A percentile compares a stretch with the other conserved stretches of the same genome.
These are phyloP conservation scores for Sardina pilchardus DNA, from an alignment of 2,113 vertebrate genomes.

Conservation along the genomic window DNA sequence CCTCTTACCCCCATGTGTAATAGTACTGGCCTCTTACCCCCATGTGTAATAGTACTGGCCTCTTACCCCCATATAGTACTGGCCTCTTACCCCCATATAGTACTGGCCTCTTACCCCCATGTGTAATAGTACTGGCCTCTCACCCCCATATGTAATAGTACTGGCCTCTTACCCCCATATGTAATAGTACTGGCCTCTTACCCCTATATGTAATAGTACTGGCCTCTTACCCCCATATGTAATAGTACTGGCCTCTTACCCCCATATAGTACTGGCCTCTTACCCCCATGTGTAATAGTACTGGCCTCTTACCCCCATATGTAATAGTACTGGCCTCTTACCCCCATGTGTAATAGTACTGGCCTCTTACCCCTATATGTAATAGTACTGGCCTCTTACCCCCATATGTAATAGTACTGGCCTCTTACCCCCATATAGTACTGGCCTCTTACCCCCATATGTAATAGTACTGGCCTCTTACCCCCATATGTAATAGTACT, in stretches of 20 bases:
- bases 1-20: constrained; percentile 87
- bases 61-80: constrained; percentile 87
- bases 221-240: constrained; percentile 84
- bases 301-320: constrained; percentile 78
- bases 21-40: constrained; percentile 76
- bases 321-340: constrained; percentile 77
- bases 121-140: constrained; percentile 75
- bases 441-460: constrained; percentile 78
- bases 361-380: constrained; percentile 84
- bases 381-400: constrained; percentile 76
- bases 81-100: too few species aligned
- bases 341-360: constrained; percentile 89
- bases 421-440: constrained; percentile 83
- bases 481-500: constrained; percentile 89
- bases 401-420: constrained; percentile 81
- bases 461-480: constrained; percentile 77
- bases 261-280: constrained; percentile 68
- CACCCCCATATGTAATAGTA: constrained; percentile 93
- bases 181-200: constrained; percentile 77
- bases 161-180: constrained; percentile 78
- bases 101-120: constrained; percentile 78
- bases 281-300: constrained; percentile 93
- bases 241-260: constrained; percentile 76
- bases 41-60: constrained; percentile 78
- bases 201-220: constrained; percentile 89